Base-by-base conservation (phyloP, 2,113 vertebrate genomes). In the Syngnathus scovelli region DNA sequence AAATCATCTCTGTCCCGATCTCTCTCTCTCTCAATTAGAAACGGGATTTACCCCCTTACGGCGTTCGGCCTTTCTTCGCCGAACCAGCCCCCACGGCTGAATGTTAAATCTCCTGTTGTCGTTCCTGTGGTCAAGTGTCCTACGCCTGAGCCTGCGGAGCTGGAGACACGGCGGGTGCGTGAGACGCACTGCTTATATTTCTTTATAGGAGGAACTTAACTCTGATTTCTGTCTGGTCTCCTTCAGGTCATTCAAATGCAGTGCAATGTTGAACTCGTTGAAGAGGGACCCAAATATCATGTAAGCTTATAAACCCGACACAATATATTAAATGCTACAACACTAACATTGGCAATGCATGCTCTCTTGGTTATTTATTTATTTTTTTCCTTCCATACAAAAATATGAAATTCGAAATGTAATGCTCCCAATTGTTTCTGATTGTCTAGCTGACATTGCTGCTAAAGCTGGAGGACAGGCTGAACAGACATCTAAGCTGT, bases 401-500 rank as follows among this genome's bases (percentile, higher is more conserved):
- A 46, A 55, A 7, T 1, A 58, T 23, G n/a, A 6, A 58, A 15
- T 36, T 52, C 2, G 4, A 10, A 52, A n/a, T 62, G 18, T 23
- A 66, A 61, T 61, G 33, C 11, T 37, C 0, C n/a, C 18, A 44
- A 46, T 23, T 13, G 3, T 39, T 19, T 43, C 37, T 74, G 7
- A 58, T 64, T 23, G 58, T 70, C 43, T 69, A 99, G 96, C 79
- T 98, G 76, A 98, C 96, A 0, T 90, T 99, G 84, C 90, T 98
- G 84, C 91, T 99, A 85, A 99, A 98, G 89, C 93, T 99, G 88
- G 97, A 99, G 84, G 97, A 99, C 90, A 98, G 98, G 85, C 83
- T 99, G 87, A 98, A 98, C 83, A 91, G 97, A 87, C 96, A 98
- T 85, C 90, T 99, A 88, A 98, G 95, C 93, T 99, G 97, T 89